phyloP scores from a whole-genome alignment of 2,888 invertebrate genomes.

The Tetheella fluctuosa region DNA sequence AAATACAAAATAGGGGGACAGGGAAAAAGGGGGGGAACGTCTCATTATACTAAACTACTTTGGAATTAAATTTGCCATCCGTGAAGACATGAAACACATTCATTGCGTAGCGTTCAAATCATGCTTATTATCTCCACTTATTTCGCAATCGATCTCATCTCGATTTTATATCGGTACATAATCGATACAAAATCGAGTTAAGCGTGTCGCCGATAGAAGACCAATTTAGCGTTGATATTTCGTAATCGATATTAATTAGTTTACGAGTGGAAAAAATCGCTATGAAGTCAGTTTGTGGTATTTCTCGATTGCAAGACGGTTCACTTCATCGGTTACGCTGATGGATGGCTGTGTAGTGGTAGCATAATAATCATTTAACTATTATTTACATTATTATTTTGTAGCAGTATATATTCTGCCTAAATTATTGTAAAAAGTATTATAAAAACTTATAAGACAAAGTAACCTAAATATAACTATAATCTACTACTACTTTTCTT shows the following conservation, averaged over 20 bases:
- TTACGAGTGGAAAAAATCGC: slow-evolving; percentile 54
- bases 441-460: too few relatives aligned
- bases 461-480: too few relatives aligned
- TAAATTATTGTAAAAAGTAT: too few relatives aligned
- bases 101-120: not conserved
- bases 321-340: slow-evolving; percentile 23
- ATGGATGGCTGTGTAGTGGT: slow-evolving; percentile 24
- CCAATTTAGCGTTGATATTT: slow-evolving; percentile 49
- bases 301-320: slow-evolving; percentile 40
- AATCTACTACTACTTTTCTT: too few relatives aligned
- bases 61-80: not conserved
- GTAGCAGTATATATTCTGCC: too few relatives aligned
- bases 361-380: slow-evolving; percentile 18
- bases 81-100: not conserved
- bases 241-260: slow-evolving; percentile 67
- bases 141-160: slow-evolving; percentile 33
- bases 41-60: not conserved
- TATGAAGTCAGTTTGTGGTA: slow-evolving; percentile 31
- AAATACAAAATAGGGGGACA: too few relatives aligned
- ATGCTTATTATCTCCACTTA: slow-evolving; percentile 23
- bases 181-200: slow-evolving; percentile 39
- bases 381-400: not conserved
- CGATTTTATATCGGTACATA: slow-evolving; percentile 19
- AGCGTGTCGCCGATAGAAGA: slow-evolving; percentile 46
- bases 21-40: too few relatives aligned